Conservation (phyloP, 2,797 vertebrate species). For the Falco berigora region DNA sequence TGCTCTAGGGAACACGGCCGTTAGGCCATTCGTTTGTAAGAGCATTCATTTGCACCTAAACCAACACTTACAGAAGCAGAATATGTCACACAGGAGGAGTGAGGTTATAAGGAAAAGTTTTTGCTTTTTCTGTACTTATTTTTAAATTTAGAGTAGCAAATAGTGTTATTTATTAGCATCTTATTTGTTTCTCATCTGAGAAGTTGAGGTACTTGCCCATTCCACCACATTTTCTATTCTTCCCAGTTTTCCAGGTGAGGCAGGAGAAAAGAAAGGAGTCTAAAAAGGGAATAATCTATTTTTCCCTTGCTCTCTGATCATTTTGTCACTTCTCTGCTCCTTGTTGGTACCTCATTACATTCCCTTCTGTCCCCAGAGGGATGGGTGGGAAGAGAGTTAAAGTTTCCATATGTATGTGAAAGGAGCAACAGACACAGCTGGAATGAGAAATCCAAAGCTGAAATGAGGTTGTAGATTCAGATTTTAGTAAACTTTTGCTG, state of each 20-base stretch:
- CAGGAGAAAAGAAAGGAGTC: background rate
- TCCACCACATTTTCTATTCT: background rate
- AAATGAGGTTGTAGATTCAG: background rate
- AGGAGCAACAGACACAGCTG: background rate
- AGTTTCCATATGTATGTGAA: background rate
- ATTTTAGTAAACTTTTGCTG: background rate
- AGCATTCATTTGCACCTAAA: background rate
- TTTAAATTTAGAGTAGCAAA: background rate
- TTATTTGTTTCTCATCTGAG: background rate
- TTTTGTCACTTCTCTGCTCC: background rate
- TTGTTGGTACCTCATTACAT: accelerated
- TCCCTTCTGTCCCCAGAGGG: background rate
- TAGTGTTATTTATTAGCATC: background rate
- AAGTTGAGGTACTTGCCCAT: background rate
- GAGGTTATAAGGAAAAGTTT: background rate
- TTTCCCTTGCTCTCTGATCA: background rate
- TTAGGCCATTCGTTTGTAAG: accelerated
- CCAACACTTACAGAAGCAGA: background rate
- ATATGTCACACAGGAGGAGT: background rate
- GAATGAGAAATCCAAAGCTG: background rate
- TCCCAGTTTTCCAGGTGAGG: background rate
- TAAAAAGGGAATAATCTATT: background rate
- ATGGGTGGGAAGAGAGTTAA: background rate
- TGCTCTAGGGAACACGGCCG: background rate
- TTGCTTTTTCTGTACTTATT: background rate